Percentiles rank a stretch among this genome's conserved stretches.
Evolutionary conservation across 2,113 vertebrate genomes (phyloP).

Genomic region (Serinus canaria): DNA sequence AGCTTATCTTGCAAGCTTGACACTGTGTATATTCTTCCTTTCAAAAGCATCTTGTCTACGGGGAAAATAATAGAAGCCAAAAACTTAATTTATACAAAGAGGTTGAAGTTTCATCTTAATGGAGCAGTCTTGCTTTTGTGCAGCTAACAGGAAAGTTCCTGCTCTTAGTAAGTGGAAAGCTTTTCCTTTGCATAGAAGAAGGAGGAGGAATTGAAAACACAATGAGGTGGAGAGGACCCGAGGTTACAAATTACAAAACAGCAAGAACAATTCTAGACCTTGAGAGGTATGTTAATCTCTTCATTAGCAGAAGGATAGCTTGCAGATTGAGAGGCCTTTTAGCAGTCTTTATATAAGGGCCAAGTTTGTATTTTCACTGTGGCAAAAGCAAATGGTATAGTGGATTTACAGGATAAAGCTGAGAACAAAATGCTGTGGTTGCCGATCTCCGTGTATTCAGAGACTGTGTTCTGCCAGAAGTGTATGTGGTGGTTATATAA

Average conservation of each 20-base stretch:
- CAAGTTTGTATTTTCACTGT: background rate
- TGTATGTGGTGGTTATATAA: background rate
- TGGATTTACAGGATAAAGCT: background rate
- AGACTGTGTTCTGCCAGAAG: background rate
- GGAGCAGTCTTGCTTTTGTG: background rate
- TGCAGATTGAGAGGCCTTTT: background rate
- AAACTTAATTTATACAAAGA: background rate
- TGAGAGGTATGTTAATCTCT: slow-evolving; percentile 22
- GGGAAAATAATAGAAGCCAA: background rate
- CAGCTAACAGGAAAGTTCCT: background rate
- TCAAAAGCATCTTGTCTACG: background rate
- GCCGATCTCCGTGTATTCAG: background rate
- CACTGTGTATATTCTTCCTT: background rate
- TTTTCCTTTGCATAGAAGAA: background rate
- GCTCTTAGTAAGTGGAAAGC: background rate
- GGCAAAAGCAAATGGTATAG: background rate
- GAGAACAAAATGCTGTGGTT: background rate
- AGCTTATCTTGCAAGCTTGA: background rate
- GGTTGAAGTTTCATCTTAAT: background rate
- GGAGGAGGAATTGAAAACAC: background rate
- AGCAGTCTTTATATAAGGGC: background rate
- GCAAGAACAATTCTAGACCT: background rate
- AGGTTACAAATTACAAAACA: background rate
- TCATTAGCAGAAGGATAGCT: background rate
- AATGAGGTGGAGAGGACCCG: background rate